Evolutionary conservation across 2,888 invertebrate species (phyloP).

Genomic region (Xestia sexstrigata): DNA sequence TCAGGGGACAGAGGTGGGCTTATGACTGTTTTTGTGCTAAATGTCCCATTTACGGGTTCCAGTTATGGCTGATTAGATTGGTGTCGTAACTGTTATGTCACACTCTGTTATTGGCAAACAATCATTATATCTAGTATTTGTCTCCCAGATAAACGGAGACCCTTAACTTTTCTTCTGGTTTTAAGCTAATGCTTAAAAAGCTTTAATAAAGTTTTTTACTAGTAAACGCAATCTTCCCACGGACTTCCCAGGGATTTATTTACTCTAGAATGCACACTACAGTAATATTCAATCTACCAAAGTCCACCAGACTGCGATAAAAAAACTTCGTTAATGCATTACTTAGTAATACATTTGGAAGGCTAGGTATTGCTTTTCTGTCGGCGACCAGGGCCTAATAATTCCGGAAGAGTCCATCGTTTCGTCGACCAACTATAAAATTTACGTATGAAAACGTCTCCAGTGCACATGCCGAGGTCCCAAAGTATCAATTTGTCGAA

Average conservation of each 20-base stretch:
- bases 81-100: slow-evolving; percentile 47
- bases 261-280: not conserved
- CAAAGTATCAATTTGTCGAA: slow-evolving; percentile 68
- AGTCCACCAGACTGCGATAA: not conserved
- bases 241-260: not conserved
- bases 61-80: slow-evolving; percentile 61
- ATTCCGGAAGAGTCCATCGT: slow-evolving; percentile 7
- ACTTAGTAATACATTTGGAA: too few relatives aligned
- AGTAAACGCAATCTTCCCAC: not conserved
- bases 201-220: not conserved
- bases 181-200: too few relatives aligned
- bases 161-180: not conserved
- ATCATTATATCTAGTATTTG: slow-evolving; percentile 15
- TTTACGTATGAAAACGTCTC: slow-evolving; percentile 40
- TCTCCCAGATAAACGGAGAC: not conserved
- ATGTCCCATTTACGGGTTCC: slow-evolving; percentile 53
- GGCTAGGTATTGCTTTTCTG: too few relatives aligned
- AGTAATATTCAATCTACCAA: not conserved
- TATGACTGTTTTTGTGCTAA: slow-evolving; percentile 57
- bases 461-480: slow-evolving; percentile 56
- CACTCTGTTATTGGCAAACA: slow-evolving; percentile 31
- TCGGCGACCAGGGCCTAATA: not conserved
- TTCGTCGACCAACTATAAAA: slow-evolving; percentile 48
- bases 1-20: slow-evolving; percentile 58
- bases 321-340: too few relatives aligned